phyloP scores from a whole-genome alignment of 2,113 vertebrate genomes.

The Tachysurus fulvidraco region DNA sequence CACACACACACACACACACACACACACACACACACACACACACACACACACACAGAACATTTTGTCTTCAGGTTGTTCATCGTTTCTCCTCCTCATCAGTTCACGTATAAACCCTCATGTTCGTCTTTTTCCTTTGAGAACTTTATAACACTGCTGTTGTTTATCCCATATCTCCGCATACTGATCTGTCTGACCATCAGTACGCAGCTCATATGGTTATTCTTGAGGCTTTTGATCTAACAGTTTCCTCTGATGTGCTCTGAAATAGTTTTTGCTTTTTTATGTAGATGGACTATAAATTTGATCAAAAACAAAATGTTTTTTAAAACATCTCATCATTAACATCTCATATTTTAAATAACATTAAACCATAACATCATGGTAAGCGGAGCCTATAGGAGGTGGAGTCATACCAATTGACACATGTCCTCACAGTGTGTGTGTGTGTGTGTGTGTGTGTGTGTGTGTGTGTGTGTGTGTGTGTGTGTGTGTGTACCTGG shows the following conservation, averaged over 20 bases:
- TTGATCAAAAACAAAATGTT: not conserved
- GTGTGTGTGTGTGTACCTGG: slow-evolving; percentile 78
- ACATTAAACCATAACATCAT: not conserved
- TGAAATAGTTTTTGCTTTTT: not conserved
- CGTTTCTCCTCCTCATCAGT: not conserved
- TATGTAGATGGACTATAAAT: not conserved
- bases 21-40: too few species aligned
- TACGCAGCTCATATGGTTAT: not conserved
- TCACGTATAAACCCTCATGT: not conserved
- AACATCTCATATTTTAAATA: not conserved
- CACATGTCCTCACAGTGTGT: not conserved
- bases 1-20: not conserved
- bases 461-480: slow-evolving; percentile 28
- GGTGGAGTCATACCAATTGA: not conserved
- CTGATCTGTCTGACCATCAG: not conserved
- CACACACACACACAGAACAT: too few species aligned
- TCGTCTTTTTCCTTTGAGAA: not conserved
- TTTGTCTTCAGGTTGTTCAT: not conserved
- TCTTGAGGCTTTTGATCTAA: not conserved
- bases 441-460: not conserved
- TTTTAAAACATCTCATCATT: not conserved
- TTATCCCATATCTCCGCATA: not conserved
- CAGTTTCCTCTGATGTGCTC: not conserved
- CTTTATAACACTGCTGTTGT: not conserved
- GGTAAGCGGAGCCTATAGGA: not conserved